A percentile compares a stretch with the other conserved stretches of the same genome.
Conservation (phyloP, 2,888 invertebrate species). For the Galerucella calmariensis region DNA sequence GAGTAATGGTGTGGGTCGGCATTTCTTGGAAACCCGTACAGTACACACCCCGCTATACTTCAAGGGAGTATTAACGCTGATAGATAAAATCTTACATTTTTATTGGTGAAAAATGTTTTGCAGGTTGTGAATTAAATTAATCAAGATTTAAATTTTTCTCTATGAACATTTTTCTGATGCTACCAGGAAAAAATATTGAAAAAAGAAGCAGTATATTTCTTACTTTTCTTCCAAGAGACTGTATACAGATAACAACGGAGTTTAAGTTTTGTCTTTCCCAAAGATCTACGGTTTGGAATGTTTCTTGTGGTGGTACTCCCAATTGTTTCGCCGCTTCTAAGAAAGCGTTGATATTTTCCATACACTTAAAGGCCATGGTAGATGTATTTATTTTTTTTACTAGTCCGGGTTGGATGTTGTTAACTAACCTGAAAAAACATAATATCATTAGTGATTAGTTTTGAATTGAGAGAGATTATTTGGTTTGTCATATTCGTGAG, state of each 20-base stretch:
- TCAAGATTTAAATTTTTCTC: background rate
- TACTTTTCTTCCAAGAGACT: constrained; percentile 95
- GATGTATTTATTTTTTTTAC: constrained; percentile 91
- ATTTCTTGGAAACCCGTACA: too few relatives aligned
- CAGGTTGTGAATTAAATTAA: too few relatives aligned
- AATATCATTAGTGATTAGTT: background rate
- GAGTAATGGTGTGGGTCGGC: too few relatives aligned
- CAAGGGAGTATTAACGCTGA: too few relatives aligned
- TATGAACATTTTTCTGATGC: too few relatives aligned
- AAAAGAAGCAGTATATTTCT: constrained; percentile 14
- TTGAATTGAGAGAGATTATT: background rate
- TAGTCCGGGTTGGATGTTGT: constrained; percentile 84
- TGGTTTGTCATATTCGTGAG: too few relatives aligned
- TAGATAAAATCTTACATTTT: too few relatives aligned
- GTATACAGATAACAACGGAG: constrained; percentile 94
- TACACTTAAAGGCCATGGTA: constrained; percentile 95
- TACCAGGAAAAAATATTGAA: background rate
- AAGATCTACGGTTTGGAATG: constrained; percentile 96
- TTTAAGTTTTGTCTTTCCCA: constrained; percentile 97
- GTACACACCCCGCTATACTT: too few relatives aligned
- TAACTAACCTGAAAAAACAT: constrained; percentile 77
- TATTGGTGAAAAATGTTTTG: too few relatives aligned
- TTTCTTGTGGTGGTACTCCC: constrained; percentile 94
- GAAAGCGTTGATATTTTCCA: constrained; percentile 98
- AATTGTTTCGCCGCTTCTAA: constrained; percentile 83